Conservation (phyloP, 2,113 vertebrate genomes). For the Sebastes fasciatus region DNA sequence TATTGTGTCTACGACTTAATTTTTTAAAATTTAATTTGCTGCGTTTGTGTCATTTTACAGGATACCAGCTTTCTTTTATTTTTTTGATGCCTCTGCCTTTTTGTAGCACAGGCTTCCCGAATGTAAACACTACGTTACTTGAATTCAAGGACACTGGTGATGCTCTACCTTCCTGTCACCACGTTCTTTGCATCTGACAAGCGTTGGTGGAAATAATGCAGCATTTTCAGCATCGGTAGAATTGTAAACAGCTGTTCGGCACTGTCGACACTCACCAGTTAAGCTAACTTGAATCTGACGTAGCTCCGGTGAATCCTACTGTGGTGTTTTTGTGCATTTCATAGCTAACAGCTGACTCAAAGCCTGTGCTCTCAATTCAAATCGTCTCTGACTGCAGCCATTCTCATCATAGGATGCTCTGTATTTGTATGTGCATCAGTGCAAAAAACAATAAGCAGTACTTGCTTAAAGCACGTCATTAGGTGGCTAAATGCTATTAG, state of each 20-base stretch:
- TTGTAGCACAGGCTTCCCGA: conserved; percentile 6
- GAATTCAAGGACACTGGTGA: conserved; percentile 23
- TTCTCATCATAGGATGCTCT: conserved; percentile 11
- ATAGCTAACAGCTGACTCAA: conserved; percentile 38
- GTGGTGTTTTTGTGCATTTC: conserved; percentile 2
- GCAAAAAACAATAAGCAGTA: conserved; percentile 35
- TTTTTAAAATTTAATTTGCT: conserved; percentile 29
- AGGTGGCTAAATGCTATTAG: conserved; percentile 41
- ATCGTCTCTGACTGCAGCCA: conserved; percentile 11
- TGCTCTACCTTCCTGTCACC: conserved; percentile 24
- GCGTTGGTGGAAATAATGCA: conserved; percentile 30
- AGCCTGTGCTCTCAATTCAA: conserved; percentile 19
- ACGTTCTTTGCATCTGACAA: conserved; percentile 15
- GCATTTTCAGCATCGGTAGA: conserved; percentile 15
- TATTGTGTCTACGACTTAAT: conserved; percentile 52
- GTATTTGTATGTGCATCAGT: conserved; percentile 22
- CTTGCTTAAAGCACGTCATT: conserved; percentile 37
- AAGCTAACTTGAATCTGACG: conserved; percentile 48
- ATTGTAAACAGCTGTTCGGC: conserved; percentile 33
- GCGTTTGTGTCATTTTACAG: conserved; percentile 40
- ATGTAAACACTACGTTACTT: conserved; percentile 26
- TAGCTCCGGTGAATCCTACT: conserved; percentile 9
- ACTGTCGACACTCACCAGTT: conserved; percentile 22
- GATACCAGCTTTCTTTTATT: conserved; percentile 3
- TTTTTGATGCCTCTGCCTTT: conserved; percentile 15